phyloP scores from a whole-genome alignment of 1,140 invertebrate genomes.

The Apis mellifera region DNA sequence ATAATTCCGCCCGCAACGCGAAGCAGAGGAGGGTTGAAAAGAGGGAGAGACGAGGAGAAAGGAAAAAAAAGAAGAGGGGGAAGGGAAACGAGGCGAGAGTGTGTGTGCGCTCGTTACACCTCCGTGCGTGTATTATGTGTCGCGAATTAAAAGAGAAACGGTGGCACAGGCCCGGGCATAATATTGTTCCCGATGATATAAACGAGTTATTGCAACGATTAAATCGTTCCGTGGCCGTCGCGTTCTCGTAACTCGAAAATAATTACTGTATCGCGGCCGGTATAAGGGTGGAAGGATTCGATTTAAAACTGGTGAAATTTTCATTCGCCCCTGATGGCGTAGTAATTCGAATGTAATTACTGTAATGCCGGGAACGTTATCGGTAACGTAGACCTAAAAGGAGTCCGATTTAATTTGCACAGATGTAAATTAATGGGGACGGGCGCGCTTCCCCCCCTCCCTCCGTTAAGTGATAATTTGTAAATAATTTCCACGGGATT shows the following conservation, averaged over 20 bases:
- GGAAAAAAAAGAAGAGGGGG: slow-evolving; percentile 12
- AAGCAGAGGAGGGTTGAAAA: slow-evolving; percentile 2
- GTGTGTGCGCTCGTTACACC: slow-evolving; percentile 40
- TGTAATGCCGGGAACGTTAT: background rate
- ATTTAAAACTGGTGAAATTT: slow-evolving; percentile 5
- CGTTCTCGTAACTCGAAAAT: background rate
- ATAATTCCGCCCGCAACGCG: slow-evolving; percentile 57
- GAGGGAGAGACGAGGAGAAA: slow-evolving; percentile 1
- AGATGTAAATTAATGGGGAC: background rate
- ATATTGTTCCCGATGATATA: slow-evolving; percentile 19
- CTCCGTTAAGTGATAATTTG: background rate
- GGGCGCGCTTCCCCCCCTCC: too few relatives aligned
- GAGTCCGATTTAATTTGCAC: background rate
- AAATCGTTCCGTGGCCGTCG: background rate
- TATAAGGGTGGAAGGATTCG: background rate
- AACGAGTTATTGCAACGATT: slow-evolving; percentile 32
- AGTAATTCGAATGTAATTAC: slow-evolving; percentile 18
- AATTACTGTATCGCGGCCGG: background rate
- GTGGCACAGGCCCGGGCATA: slow-evolving; percentile 10
- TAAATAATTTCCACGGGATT: background rate
- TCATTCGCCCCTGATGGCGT: background rate
- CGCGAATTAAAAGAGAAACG: slow-evolving; percentile 40
- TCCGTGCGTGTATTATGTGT: slow-evolving; percentile 34
- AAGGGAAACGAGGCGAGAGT: slow-evolving; percentile 44
- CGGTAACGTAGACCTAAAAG: background rate